These are phyloP conservation scores for Alloplasta piceator DNA, from an alignment of 2,888 invertebrate genomes.

Conservation along the genomic window DNA sequence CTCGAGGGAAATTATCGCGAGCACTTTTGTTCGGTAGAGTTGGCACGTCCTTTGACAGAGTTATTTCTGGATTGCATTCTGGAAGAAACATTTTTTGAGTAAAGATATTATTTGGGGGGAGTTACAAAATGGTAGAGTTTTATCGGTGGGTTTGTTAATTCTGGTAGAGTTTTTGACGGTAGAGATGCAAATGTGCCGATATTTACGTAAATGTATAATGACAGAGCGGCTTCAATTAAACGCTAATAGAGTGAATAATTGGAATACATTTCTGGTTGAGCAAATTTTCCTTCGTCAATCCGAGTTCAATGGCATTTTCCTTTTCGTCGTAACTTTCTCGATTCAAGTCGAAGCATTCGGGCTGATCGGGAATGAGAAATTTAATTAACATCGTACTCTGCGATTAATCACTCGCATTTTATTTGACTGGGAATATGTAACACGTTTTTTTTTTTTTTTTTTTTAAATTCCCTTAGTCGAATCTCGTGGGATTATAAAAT, in stretches of 20 bases:
- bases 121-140: too few relatives aligned
- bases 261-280: background rate
- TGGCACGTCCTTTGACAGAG: too few relatives aligned
- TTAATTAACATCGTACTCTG: constrained; percentile 28
- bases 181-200: too few relatives aligned
- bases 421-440: constrained; percentile 22
- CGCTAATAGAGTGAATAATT: background rate
- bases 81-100: too few relatives aligned
- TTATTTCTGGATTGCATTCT: too few relatives aligned
- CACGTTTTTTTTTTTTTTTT: background rate
- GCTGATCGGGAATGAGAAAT: constrained; percentile 31
- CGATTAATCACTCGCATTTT: constrained; percentile 36
- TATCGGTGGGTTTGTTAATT: too few relatives aligned
- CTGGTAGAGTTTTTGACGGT: too few relatives aligned
- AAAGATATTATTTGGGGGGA: too few relatives aligned
- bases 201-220: too few relatives aligned
- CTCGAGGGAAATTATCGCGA: too few relatives aligned
- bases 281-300: constrained; percentile 1
- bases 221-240: too few relatives aligned
- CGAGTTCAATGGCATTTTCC: constrained; percentile 1
- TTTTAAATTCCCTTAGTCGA: constrained; percentile 17
- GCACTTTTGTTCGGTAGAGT: too few relatives aligned
- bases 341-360: constrained; percentile 27
- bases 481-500: constrained; percentile 36
- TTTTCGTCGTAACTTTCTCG: constrained; percentile 37